A percentile compares a stretch with the other conserved stretches of the same genome.
phyloP scores from a whole-genome alignment of 1,140 invertebrate species.

The Bombus breviceps region DNA sequence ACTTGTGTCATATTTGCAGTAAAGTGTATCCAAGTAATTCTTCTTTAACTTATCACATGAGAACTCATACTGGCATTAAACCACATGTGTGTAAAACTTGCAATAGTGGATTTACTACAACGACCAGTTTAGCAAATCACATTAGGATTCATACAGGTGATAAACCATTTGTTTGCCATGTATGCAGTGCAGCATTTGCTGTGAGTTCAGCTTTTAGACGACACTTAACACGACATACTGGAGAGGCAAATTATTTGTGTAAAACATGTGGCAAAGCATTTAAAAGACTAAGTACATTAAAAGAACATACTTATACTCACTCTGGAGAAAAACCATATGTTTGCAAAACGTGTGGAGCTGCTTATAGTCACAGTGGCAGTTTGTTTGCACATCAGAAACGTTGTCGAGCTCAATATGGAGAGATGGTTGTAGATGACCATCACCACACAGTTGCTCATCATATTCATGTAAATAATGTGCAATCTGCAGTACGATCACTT shows the following conservation, averaged over 20 bases:
- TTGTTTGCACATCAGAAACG: conserved; percentile 83
- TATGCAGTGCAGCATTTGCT: conserved; percentile 81
- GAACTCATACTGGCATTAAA: conserved; percentile 81
- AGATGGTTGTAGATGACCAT: conserved; percentile 77
- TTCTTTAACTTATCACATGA: conserved; percentile 81
- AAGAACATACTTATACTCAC: conserved; percentile 84
- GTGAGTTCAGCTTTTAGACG: conserved; percentile 80
- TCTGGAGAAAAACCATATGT: conserved; percentile 84
- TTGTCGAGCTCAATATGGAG: conserved; percentile 78
- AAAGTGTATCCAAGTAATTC: conserved; percentile 82
- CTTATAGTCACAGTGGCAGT: conserved; percentile 81
- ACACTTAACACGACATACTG: conserved; percentile 85
- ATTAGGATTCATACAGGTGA: conserved; percentile 81
- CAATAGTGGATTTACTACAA: conserved; percentile 81
- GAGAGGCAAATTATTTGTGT: conserved; percentile 85
- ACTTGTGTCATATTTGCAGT: conserved; percentile 81
- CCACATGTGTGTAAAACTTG: conserved; percentile 82
- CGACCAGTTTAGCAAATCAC: conserved; percentile 80
- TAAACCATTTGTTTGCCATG: conserved; percentile 81
- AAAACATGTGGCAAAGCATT: conserved; percentile 86
- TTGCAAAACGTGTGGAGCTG: conserved; percentile 84
- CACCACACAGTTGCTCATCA: conserved; percentile 72
- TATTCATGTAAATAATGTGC: conserved; percentile 80
- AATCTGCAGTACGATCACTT: conserved; percentile 78
- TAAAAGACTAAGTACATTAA: conserved; percentile 84